Evolutionary conservation across 37 sponge, comb jelly and placozoan species (phyloP).

Genomic region (Geodia barretti): DNA sequence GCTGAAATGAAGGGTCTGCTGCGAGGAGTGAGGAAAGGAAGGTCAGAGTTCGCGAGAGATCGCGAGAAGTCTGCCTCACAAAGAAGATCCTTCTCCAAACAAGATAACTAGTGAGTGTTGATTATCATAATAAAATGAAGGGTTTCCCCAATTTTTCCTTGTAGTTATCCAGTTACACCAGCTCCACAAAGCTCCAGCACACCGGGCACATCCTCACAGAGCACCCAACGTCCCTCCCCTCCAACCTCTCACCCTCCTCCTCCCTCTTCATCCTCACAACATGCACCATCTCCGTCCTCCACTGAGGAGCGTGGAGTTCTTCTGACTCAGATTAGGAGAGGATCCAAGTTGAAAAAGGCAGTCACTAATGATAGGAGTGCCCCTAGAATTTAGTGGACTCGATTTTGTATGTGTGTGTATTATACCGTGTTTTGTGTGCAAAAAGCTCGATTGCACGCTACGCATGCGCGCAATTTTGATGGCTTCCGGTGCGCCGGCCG

Average conservation of each 20-base stretch:
- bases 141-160: neutral
- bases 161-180: neutral
- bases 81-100: neutral
- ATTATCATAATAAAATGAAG: neutral
- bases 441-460: neutral
- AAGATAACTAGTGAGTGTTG: neutral
- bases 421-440: neutral
- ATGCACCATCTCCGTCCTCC: constrained; percentile 3
- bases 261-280: neutral
- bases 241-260: neutral
- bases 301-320: constrained; percentile 21
- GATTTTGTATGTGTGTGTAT: neutral
- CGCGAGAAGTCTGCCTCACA: neutral
- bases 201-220: neutral
- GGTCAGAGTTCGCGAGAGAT: neutral
- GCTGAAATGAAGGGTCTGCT: constrained; percentile 20
- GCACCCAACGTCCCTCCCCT: neutral
- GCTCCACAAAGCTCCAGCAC: neutral
- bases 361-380: constrained; percentile 71
- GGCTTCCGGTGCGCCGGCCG: neutral
- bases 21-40: constrained; percentile 2
- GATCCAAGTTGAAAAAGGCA: constrained; percentile 42
- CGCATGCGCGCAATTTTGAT: neutral
- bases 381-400: constrained; percentile 40
- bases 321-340: constrained; percentile 33